Conservation (phyloP, 2,113 vertebrate genomes). For the Daboia siamensis region DNA sequence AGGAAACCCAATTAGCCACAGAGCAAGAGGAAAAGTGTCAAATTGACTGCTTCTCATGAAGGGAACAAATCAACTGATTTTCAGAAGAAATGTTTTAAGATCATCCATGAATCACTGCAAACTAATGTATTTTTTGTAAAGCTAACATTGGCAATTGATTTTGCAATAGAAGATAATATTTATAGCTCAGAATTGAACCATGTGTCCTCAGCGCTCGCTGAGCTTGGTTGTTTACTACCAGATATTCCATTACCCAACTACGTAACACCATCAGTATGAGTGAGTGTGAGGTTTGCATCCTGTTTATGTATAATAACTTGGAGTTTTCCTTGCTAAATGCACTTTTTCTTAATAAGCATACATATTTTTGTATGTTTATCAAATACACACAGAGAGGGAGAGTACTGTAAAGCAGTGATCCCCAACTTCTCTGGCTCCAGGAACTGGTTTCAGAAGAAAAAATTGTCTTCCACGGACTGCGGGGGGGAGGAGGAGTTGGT, state of each 20-base stretch:
- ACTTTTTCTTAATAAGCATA: not conserved
- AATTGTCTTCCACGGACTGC: not conserved
- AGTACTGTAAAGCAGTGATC: not conserved
- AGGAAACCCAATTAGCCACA: not conserved
- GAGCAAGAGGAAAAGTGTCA: fast-evolving
- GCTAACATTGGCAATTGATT: not conserved
- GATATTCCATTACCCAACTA: not conserved
- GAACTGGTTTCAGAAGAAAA: too few species aligned
- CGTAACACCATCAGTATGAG: not conserved
- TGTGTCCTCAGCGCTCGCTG: not conserved
- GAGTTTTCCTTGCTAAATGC: not conserved
- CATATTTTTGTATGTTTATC: not conserved
- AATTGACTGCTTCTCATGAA: not conserved
- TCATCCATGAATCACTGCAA: not conserved
- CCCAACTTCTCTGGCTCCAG: too few species aligned
- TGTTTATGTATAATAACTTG: not conserved
- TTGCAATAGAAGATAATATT: not conserved
- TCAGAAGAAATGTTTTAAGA: conserved; percentile 11
- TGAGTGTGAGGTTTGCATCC: not conserved
- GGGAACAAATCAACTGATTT: not conserved
- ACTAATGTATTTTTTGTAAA: not conserved
- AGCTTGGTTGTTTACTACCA: not conserved
- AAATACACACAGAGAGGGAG: not conserved
- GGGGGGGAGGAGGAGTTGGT: too few species aligned
- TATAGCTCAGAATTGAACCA: not conserved